These are phyloP conservation scores for Thalassoma bifasciatum DNA, from an alignment of 2,113 vertebrate species.

Conservation along the genomic window DNA sequence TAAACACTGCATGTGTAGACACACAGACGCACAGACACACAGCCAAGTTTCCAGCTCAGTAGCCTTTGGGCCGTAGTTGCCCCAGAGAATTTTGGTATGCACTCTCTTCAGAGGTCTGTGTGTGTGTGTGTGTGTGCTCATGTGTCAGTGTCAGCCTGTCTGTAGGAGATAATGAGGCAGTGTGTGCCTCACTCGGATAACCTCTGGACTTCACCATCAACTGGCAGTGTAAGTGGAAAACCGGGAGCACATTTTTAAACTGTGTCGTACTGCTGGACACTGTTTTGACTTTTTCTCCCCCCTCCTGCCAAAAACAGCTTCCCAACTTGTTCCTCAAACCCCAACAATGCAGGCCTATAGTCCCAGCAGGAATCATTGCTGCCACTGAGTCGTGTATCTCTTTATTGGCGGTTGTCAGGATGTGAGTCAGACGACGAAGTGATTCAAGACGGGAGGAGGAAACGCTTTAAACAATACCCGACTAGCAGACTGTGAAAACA, in stretches of 20 bases:
- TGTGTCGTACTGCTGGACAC: slow-evolving; percentile 21
- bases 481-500: slow-evolving; percentile 30
- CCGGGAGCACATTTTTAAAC: slow-evolving; percentile 22
- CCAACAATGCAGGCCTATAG: slow-evolving; percentile 4
- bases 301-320: background rate
- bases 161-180: slow-evolving; percentile 59
- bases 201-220: slow-evolving; percentile 39
- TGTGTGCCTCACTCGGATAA: slow-evolving; percentile 47
- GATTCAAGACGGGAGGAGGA: slow-evolving; percentile 24
- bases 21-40: background rate
- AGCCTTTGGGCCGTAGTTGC: slow-evolving; percentile 29
- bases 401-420: slow-evolving; percentile 28
- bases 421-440: slow-evolving; percentile 21
- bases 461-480: background rate
- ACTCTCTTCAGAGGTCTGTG: slow-evolving; percentile 32
- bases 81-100: slow-evolving; percentile 41
- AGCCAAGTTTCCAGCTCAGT: slow-evolving; percentile 19
- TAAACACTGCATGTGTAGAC: background rate
- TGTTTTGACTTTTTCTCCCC: slow-evolving; percentile 1
- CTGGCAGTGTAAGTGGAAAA: slow-evolving; percentile 48
- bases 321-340: background rate
- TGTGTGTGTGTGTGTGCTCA: background rate
- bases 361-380: slow-evolving; percentile 18
- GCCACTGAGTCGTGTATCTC: background rate
- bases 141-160: slow-evolving; percentile 46